Evolutionary conservation across 2,797 vertebrate genomes (phyloP), one percentile per base, ranked within the genome.

Genomic region (Lepidocolaptes lacrymiger): DNA sequence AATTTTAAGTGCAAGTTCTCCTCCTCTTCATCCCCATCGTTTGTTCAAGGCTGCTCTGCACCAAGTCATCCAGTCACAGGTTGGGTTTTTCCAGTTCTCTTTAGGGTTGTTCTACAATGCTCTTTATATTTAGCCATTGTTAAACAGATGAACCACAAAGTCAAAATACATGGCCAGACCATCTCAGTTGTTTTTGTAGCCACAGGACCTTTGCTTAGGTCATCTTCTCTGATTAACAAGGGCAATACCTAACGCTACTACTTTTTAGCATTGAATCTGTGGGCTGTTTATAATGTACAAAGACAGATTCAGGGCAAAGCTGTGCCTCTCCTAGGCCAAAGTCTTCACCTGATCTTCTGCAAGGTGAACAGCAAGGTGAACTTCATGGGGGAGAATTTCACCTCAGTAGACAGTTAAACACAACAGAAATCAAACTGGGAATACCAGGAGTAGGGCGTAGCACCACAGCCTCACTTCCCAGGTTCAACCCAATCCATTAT

Each of bases 401-500:
- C 11, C 4, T 19, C 0, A 71, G 12, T 3, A 10, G 7, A 41
- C 12, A 63, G 51, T 12, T 36, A 83, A 66, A 69, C 0, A 1
- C 0, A 1, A 52, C 48, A 86, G 36, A 87, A 93, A 54, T 22
- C 43, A 37, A 14, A 55, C 15, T 8, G 21, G 44, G 55, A 88
- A 77, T 18, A 30, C 5, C 62, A 68, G 32, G 68, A 82, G 44
- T 3, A 67, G 39, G 23, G 46, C 43, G 4, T 0, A 51, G 44
- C 20, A 56, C 26, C 61, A 62, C 41, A 4, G 2, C 37, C 32
- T 13, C 54, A 9, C 39, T 52, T 48, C 39, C 49, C 59, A 37
- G 10, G 59, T 28, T 51, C 66, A 68, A 10, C 10, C 19, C 52
- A 61, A 14, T 37, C 13, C 0, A 0, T 9, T 27, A 41, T 7